phyloP scores from a whole-genome alignment of 2,113 vertebrate genomes.

The Geothlypis trichas region DNA sequence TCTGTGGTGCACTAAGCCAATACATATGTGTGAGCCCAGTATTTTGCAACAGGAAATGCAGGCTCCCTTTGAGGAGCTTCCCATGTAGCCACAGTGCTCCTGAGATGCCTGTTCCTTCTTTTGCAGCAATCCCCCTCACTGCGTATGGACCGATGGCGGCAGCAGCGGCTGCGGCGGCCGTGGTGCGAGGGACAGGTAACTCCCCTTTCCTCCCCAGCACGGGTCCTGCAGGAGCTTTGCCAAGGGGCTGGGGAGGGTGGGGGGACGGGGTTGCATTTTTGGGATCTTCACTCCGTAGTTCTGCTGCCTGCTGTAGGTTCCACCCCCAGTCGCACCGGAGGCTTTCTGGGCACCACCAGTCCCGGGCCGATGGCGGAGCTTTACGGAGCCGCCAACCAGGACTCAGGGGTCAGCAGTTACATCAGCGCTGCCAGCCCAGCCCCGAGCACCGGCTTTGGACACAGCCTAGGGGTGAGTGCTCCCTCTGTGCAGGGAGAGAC shows the following conservation, averaged over 20 bases:
- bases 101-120: slow-evolving; percentile 20
- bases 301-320: slow-evolving; percentile 84
- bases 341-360: slow-evolving; percentile 97
- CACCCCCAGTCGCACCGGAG: slow-evolving; percentile 91
- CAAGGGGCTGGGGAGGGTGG: neutral
- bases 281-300: slow-evolving; percentile 61
- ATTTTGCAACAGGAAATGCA: neutral
- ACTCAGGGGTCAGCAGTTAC: slow-evolving; percentile 98
- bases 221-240: neutral
- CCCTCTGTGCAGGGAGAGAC: neutral
- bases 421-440: slow-evolving; percentile 97
- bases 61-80: neutral
- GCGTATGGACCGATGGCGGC: slow-evolving; percentile 98
- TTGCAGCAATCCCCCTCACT: slow-evolving; percentile 94
- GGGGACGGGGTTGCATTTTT: neutral
- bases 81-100: neutral
- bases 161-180: slow-evolving; percentile 89
- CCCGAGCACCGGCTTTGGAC: slow-evolving; percentile 95
- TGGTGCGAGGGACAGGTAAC: slow-evolving; percentile 90
- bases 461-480: slow-evolving; percentile 93
- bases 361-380: slow-evolving; percentile 98
- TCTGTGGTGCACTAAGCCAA: neutral
- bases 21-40: neutral
- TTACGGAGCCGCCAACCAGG: slow-evolving; percentile 93
- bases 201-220: neutral